A percentile compares a stretch with the other conserved stretches of the same genome.
These are phyloP conservation scores for Lamprotornis superbus DNA, from an alignment of 2,113 vertebrate species.

Conservation along the genomic window DNA sequence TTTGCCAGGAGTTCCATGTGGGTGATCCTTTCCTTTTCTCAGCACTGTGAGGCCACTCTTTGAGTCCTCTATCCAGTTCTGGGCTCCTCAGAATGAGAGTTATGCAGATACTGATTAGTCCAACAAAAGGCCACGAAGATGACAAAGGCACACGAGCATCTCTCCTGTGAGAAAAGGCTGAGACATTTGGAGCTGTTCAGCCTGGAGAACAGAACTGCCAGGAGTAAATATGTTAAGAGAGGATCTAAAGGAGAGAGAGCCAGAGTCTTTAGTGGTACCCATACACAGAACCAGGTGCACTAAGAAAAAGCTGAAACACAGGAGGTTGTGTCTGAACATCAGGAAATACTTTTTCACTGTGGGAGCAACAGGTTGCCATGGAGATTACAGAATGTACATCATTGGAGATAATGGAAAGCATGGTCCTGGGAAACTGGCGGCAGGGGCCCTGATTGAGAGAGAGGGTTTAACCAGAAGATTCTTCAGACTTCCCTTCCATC, in stretches of 20 bases:
- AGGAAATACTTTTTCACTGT: not conserved
- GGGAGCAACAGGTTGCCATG: not conserved
- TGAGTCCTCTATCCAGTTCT: not conserved
- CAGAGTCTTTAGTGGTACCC: not conserved
- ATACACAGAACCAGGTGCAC: not conserved
- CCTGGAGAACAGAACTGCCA: not conserved
- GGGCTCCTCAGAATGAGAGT: not conserved
- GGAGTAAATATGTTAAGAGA: not conserved
- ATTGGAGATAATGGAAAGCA: not conserved
- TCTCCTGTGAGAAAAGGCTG: not conserved
- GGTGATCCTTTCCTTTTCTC: not conserved
- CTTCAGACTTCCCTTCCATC: not conserved
- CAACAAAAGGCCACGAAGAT: not conserved
- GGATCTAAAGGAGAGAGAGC: not conserved
- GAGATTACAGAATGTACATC: fast-evolving
- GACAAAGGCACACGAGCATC: not conserved
- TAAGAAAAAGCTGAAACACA: not conserved
- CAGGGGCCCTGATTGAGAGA: not conserved
- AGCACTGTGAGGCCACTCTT: not conserved
- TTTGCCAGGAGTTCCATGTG: not conserved
- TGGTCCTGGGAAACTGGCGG: not conserved
- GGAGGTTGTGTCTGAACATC: not conserved
- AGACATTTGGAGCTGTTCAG: not conserved
- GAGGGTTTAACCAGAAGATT: not conserved
- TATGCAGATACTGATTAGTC: fast-evolving